A percentile compares a stretch with the other conserved stretches of the same genome.
Evolutionary conservation across 2,888 invertebrate genomes (phyloP).

Genomic region (Platycheirus rosarum): DNA sequence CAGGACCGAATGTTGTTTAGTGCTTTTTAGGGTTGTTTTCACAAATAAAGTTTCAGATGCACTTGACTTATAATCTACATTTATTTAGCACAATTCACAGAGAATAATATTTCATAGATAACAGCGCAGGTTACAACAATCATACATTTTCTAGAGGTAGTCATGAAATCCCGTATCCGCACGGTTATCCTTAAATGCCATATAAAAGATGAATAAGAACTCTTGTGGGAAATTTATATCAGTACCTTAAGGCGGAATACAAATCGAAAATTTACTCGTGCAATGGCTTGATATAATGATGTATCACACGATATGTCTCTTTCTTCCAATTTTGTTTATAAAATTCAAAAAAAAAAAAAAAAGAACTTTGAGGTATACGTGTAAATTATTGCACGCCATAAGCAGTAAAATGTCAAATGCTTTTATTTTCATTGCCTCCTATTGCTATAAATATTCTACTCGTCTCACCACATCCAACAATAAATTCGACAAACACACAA

Average conservation of each 20-base stretch:
- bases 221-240: constrained; percentile 45
- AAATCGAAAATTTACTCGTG: constrained; percentile 55
- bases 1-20: neutral
- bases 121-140: constrained; percentile 24
- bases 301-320: constrained; percentile 21
- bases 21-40: constrained; percentile 16
- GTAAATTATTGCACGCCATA: too few species aligned
- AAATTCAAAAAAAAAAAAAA: too few species aligned
- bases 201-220: constrained; percentile 43
- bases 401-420: constrained; percentile 67
- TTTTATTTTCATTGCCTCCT: too few species aligned
- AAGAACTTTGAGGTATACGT: too few species aligned
- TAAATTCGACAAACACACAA: too few species aligned
- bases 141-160: constrained; percentile 4
- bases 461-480: constrained; percentile 30
- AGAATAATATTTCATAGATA: constrained; percentile 54
- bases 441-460: constrained; percentile 46
- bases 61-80: constrained; percentile 60
- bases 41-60: constrained; percentile 66
- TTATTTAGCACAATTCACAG: constrained; percentile 57
- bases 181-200: too few species aligned
- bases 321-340: too few species aligned
- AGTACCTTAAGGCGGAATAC: constrained; percentile 54
- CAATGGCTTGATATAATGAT: constrained; percentile 25
- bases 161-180: too few species aligned